Conservation (phyloP, 2,888 invertebrate genomes). For the Cyrtodaria siliqua region DNA sequence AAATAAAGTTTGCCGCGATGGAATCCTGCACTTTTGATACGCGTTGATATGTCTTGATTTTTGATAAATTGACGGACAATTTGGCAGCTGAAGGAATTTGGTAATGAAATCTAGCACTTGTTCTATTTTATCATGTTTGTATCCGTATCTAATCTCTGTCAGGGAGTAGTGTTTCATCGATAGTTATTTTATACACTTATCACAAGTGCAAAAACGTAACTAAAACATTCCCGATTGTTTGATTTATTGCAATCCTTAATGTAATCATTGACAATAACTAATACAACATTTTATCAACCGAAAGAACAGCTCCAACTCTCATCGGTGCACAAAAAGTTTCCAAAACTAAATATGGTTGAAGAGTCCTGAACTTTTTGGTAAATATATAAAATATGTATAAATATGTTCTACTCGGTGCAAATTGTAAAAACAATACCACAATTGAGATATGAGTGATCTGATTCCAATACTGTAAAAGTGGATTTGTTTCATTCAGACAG, state of each 20-base stretch:
- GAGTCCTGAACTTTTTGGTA: too few species aligned
- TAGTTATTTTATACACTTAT: slow-evolving; percentile 52
- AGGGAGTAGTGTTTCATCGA: slow-evolving; percentile 50
- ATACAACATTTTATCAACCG: slow-evolving; percentile 10
- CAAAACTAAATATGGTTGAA: too few species aligned
- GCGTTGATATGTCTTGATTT: slow-evolving; percentile 53
- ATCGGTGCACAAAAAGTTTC: too few species aligned
- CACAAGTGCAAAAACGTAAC: slow-evolving; percentile 38
- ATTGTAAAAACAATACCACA: too few species aligned
- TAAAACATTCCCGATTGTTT: slow-evolving; percentile 23
- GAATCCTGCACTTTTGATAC: slow-evolving; percentile 48
- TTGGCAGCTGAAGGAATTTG: slow-evolving; percentile 57
- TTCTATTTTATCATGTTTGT: slow-evolving; percentile 62
- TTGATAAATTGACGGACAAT: slow-evolving; percentile 62
- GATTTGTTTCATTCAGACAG: too few species aligned
- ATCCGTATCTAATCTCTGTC: slow-evolving; percentile 57
- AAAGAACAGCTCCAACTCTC: too few species aligned
- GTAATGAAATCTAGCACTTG: slow-evolving; percentile 62
- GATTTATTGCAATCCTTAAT: slow-evolving; percentile 27
- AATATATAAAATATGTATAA: too few species aligned
- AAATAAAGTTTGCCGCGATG: slow-evolving; percentile 49
- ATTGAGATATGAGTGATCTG: too few species aligned
- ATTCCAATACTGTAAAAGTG: too few species aligned
- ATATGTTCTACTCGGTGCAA: too few species aligned
- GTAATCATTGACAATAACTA: slow-evolving; percentile 21